Evolutionary conservation across 1,140 invertebrate species (phyloP).

Genomic region (Papilio machaon): DNA sequence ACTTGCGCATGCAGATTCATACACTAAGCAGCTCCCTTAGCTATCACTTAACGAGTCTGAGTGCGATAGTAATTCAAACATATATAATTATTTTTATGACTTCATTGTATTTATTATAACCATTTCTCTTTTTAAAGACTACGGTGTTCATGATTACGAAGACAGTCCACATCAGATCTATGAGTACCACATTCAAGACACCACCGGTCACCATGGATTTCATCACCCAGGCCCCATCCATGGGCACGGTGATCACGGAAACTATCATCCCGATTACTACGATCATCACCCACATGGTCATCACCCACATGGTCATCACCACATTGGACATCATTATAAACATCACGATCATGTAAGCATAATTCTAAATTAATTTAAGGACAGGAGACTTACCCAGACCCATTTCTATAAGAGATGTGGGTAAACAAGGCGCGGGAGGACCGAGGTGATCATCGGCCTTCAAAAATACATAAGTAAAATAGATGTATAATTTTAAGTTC

Average conservation of each 20-base stretch:
- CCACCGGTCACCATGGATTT: constrained; percentile 47
- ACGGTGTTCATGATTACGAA: constrained; percentile 60
- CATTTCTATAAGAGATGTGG: not conserved
- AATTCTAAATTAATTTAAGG: not conserved
- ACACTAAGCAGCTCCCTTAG: too few relatives aligned
- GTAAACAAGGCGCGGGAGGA: too few relatives aligned
- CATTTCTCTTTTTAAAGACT: constrained; percentile 45
- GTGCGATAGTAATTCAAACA: not conserved
- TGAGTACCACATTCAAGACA: constrained; percentile 52
- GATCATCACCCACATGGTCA: constrained; percentile 44
- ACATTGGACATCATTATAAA: constrained; percentile 57
- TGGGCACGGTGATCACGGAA: constrained; percentile 46
- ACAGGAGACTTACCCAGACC: too few relatives aligned
- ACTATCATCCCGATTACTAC: constrained; percentile 43
- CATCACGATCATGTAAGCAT: constrained; percentile 66
- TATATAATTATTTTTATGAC: not conserved
- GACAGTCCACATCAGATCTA: constrained; percentile 56
- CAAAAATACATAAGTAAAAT: too few relatives aligned
- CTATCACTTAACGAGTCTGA: too few relatives aligned
- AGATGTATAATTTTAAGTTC: too few relatives aligned
- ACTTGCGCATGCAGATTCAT: not conserved
- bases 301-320: constrained; percentile 46
- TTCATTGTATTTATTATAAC: not conserved
- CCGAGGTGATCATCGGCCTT: too few relatives aligned
- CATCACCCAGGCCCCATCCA: constrained; percentile 46